Evolutionary conservation across 2,113 vertebrate genomes (phyloP).

Genomic region (Dunckerocampus dactyliophorus): DNA sequence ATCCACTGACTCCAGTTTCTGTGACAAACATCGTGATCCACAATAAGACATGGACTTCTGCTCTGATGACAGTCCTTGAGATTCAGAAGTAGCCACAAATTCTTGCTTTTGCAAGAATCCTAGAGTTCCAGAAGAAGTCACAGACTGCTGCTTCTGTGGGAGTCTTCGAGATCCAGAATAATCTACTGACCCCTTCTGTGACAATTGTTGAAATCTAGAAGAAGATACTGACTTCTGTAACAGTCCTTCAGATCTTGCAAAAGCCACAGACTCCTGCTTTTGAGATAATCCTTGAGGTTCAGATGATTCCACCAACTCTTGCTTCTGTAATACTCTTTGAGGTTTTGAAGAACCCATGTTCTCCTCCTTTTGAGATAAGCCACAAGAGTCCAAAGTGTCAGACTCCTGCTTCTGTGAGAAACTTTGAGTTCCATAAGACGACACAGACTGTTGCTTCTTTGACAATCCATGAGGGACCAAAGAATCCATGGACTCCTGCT

Average conservation of each 20-base stretch:
- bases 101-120: not conserved
- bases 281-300: not conserved
- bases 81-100: not conserved
- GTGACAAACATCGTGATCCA: not conserved
- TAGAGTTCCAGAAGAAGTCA: not conserved
- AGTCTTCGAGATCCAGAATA: not conserved
- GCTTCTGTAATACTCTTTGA: not conserved
- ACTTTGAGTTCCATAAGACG: too few species aligned
- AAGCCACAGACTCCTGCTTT: not conserved
- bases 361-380: not conserved
- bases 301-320: not conserved
- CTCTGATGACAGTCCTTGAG: not conserved
- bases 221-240: not conserved
- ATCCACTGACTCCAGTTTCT: conserved; percentile 6
- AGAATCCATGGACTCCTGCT: not conserved
- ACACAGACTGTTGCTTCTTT: too few species aligned
- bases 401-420: not conserved
- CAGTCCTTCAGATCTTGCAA: not conserved
- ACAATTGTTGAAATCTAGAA: not conserved
- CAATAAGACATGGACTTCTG: not conserved
- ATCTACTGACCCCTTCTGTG: not conserved
- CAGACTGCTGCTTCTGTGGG: not conserved
- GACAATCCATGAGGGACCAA: not conserved
- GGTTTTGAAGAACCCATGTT: not conserved
- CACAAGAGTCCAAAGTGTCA: not conserved